Percentiles rank a stretch among this genome's conserved stretches.
Conservation (phyloP, 1,140 invertebrate species). For the Lasioglossum baleicum region DNA sequence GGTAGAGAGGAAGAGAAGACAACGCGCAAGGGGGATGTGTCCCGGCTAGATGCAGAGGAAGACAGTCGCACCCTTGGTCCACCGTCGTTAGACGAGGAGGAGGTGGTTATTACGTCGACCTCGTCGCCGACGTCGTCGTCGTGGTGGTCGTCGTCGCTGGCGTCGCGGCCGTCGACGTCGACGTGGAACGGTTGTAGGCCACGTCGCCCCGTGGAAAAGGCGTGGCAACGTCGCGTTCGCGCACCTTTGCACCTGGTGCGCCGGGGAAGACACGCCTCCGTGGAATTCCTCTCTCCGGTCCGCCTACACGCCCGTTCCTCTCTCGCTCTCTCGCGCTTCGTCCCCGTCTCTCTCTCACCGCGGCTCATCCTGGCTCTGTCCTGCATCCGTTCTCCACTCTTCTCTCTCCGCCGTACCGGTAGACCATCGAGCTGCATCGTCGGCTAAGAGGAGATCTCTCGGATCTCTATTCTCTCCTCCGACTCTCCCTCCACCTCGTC, state of each 20-base stretch:
- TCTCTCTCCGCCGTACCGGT: constrained; percentile 9
- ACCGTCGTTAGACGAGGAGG: constrained; percentile 44
- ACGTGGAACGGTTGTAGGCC: constrained; percentile 55
- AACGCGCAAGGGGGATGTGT: constrained; percentile 31
- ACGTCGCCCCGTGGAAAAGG: constrained; percentile 69
- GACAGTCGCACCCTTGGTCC: constrained; percentile 17
- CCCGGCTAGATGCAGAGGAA: constrained; percentile 51
- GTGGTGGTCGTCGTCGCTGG: constrained; percentile 38
- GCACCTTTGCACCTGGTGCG: constrained; percentile 79
- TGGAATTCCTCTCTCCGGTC: constrained; percentile 71
- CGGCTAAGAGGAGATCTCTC: constrained; percentile 60
- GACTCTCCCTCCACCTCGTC: constrained; percentile 2
- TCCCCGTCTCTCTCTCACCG: constrained; percentile 29
- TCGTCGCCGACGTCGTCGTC: constrained; percentile 48
- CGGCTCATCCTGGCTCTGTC: constrained; percentile 12
- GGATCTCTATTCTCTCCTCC: constrained; percentile 54
- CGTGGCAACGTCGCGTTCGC: constrained; percentile 76
- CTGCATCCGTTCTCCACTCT: constrained; percentile 41
- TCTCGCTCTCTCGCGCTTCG: constrained; percentile 39
- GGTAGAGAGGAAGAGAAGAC: constrained; percentile 35
- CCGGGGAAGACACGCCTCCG: constrained; percentile 77
- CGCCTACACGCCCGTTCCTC: constrained; percentile 72
- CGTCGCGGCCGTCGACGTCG: constrained; percentile 55
- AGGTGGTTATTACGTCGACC: constrained; percentile 59
- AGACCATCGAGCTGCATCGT: constrained; percentile 4